Conservation (phyloP, 2,113 vertebrate species). For the Noctilio leporinus region DNA sequence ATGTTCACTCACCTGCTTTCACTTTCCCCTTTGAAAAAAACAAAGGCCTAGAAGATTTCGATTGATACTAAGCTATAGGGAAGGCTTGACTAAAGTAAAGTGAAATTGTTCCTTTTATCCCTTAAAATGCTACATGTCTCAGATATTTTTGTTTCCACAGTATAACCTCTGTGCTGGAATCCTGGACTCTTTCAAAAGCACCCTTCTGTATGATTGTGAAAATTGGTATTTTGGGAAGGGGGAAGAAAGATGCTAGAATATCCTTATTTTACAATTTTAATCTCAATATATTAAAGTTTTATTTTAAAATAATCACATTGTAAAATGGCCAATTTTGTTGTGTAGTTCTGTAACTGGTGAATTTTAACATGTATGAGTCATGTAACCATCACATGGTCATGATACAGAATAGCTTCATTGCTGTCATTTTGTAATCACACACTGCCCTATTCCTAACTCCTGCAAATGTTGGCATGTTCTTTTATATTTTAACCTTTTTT, state of each 20-base stretch:
- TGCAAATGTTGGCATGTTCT: background rate
- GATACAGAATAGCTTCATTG: background rate
- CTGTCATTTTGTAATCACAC: background rate
- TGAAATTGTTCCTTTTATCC: background rate
- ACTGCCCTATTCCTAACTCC: background rate
- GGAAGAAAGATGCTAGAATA: too few species aligned
- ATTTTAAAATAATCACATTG: background rate
- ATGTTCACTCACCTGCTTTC: background rate
- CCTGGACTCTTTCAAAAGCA: background rate
- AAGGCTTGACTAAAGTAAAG: background rate
- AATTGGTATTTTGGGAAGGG: fast-evolving
- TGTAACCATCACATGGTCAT: background rate
- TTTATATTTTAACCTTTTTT: background rate
- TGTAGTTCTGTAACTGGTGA: background rate
- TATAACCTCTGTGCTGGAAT: background rate
- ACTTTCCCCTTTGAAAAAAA: background rate
- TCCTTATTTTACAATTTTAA: too few species aligned
- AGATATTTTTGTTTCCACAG: background rate
- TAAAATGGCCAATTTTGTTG: background rate
- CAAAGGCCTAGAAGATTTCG: background rate
- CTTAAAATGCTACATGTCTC: too few species aligned
- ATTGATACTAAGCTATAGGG: background rate
- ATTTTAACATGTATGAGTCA: background rate
- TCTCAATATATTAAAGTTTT: background rate
- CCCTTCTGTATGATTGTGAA: background rate